Evolutionary conservation across 2,888 invertebrate species (phyloP).

Genomic region (Ecdyonurus torrentis): DNA sequence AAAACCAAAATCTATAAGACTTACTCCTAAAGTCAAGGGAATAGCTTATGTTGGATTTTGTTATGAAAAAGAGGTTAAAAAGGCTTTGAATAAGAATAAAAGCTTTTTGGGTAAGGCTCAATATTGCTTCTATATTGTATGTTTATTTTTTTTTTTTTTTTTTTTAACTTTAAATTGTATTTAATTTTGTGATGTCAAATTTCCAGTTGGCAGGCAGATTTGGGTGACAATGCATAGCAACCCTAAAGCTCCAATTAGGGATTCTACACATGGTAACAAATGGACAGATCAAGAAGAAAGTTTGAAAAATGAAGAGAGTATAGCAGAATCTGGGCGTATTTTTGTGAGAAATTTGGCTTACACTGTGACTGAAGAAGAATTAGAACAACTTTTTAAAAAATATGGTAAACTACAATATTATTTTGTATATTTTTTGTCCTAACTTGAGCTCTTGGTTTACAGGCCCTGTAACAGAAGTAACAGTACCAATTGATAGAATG

Average conservation of each 20-base stretch:
- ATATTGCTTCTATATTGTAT: too few species aligned
- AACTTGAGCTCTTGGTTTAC: constrained; percentile 6
- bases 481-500: constrained; percentile 69
- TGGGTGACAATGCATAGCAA: constrained; percentile 32
- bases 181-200: constrained; percentile 1
- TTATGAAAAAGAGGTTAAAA: constrained; percentile 58
- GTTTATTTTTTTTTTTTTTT: constrained; percentile 6
- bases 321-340: constrained; percentile 80
- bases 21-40: constrained; percentile 59
- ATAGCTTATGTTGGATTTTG: constrained; percentile 86
- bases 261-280: constrained; percentile 24
- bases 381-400: constrained; percentile 64
- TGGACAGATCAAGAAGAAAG: constrained; percentile 46
- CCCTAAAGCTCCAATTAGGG: constrained; percentile 8
- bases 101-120: constrained; percentile 60
- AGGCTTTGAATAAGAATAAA: constrained; percentile 67
- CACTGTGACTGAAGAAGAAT: constrained; percentile 65
- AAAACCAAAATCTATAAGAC: constrained; percentile 57
- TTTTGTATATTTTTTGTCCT: constrained; percentile 1
- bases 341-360: constrained; percentile 87
- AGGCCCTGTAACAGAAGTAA: constrained; percentile 76
- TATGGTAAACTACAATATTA: constrained; percentile 40
- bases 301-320: constrained; percentile 53
- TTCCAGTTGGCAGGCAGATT: constrained; percentile 41
- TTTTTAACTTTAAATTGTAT: constrained; percentile 11